Evolutionary conservation across 2,113 vertebrate species (phyloP), one percentile per base, ranked within the genome.

Genomic region (Thalassoma bifasciatum): DNA sequence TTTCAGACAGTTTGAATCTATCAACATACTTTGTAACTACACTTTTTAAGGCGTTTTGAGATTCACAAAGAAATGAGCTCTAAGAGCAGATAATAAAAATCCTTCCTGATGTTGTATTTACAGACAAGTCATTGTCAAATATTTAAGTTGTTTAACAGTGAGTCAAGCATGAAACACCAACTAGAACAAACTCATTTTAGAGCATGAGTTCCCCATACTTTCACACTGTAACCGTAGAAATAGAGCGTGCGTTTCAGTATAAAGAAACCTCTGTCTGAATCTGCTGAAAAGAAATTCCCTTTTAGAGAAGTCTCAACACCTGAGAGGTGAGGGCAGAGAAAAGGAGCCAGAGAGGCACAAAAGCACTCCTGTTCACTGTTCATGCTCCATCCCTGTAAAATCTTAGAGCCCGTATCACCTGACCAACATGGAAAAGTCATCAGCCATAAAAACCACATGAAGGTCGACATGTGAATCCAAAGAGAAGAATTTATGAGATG

Each of bases 231-330:
- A 47, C 23, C 52, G 56, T 22, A 47, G 36, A 59, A 60, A 60
- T 16, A 36, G 6, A 60, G 49, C 44, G 64, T 26, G 7, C 26
- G 13, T 38, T 63, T 69, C 22, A 36, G 23, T 34, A 80, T 74
- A 84, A 85, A 78, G 66, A 46, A 49, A 23, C 62, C 23, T 26
- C 22, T 75, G 81, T 86, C 10, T 64, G 70, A 60, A 40, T 26
- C 13, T 2, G 7, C 17, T 60, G 42, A 42, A 71, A 71, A 74
- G 47, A 89, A 83, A 72, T 42, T 51, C 22, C 73, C 63, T 50
- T 75, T 69, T 63, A 79, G 79, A 72, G 75, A 51, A 37, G 58
- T 77, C 69, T 64, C 82, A 78, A 36, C 75, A 81, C 80, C 80
- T 77, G 78, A 86, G 77, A 72, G 1, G 38, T 21, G n/a, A 47